Conservation (phyloP, 2,113 vertebrate species). For the Oreotrochilus melanogaster region DNA sequence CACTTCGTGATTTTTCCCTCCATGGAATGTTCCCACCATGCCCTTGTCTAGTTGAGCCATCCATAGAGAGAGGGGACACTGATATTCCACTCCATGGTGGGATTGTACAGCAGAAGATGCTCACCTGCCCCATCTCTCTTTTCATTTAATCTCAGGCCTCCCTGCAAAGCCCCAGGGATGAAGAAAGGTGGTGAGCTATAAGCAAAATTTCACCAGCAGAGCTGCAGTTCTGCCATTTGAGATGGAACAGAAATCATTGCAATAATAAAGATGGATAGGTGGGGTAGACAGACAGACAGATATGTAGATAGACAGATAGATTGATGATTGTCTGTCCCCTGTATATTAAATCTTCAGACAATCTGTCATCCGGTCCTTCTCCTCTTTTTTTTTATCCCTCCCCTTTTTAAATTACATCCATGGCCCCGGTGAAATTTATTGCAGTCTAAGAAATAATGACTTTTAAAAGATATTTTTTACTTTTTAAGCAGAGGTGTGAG, state of each 20-base stretch:
- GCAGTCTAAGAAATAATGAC: conserved; percentile 8
- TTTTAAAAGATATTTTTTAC: conserved; percentile 66
- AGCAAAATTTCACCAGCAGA: neutral
- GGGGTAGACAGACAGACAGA: neutral
- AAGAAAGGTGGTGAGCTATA: neutral
- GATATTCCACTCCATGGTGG: accelerated
- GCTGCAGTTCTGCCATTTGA: neutral
- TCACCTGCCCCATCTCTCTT: neutral
- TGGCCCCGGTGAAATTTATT: conserved; percentile 38
- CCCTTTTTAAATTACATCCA: neutral
- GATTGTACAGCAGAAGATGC: neutral
- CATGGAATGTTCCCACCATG: neutral
- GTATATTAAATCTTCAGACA: conserved; percentile 8
- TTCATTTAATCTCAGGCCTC: neutral
- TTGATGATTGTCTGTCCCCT: neutral
- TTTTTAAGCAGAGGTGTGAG: conserved; percentile 58
- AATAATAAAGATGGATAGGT: conserved; percentile 24
- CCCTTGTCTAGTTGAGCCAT: accelerated
- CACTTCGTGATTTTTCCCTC: accelerated
- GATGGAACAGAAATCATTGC: neutral
- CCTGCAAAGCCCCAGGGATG: neutral
- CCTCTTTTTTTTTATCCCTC: neutral
- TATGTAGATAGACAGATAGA: conserved; percentile 8
- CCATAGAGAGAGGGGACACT: no score
- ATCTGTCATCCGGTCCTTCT: neutral